A percentile compares a stretch with the other conserved stretches of the same genome.
Evolutionary conservation across 2,888 invertebrate species (phyloP).

Genomic region (Sceliomorpha sp.): DNA sequence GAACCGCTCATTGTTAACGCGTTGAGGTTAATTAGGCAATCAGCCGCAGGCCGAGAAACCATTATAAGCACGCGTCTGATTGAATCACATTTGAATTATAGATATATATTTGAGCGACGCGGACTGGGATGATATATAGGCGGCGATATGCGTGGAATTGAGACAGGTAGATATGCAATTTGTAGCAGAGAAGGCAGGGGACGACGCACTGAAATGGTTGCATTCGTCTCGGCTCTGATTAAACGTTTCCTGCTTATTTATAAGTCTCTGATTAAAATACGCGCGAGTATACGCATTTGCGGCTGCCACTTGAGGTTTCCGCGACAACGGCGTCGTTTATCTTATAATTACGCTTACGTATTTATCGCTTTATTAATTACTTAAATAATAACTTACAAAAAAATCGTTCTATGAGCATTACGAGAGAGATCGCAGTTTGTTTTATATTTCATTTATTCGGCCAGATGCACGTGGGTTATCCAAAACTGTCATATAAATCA

Average conservation of each 20-base stretch:
- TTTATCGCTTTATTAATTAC: too few relatives aligned
- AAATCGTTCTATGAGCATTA: too few relatives aligned
- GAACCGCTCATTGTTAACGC: slow-evolving; percentile 5
- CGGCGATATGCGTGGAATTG: slow-evolving; percentile 28
- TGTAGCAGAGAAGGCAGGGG: slow-evolving; percentile 40
- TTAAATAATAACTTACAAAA: too few relatives aligned
- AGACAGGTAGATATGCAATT: slow-evolving; percentile 32
- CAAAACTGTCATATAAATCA: slow-evolving; percentile 8
- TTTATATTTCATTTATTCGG: too few relatives aligned
- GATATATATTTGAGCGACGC: background rate
- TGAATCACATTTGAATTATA: slow-evolving; percentile 18
- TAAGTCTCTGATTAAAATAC: slow-evolving; percentile 35
- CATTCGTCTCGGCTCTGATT: slow-evolving; percentile 45
- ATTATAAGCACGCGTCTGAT: slow-evolving; percentile 15
- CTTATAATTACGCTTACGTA: too few relatives aligned
- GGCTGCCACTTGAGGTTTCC: slow-evolving; percentile 11
- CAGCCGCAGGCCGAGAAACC: slow-evolving; percentile 1
- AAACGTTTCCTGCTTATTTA: slow-evolving; percentile 46
- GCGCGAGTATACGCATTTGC: slow-evolving; percentile 11
- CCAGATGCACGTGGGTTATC: too few relatives aligned
- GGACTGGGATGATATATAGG: slow-evolving; percentile 27
- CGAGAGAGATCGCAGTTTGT: too few relatives aligned
- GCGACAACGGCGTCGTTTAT: background rate
- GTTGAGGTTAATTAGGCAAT: slow-evolving; percentile 13
- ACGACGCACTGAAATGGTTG: slow-evolving; percentile 43